Conservation (phyloP, 2,888 invertebrate genomes). For the Odontocerum albicorne region DNA sequence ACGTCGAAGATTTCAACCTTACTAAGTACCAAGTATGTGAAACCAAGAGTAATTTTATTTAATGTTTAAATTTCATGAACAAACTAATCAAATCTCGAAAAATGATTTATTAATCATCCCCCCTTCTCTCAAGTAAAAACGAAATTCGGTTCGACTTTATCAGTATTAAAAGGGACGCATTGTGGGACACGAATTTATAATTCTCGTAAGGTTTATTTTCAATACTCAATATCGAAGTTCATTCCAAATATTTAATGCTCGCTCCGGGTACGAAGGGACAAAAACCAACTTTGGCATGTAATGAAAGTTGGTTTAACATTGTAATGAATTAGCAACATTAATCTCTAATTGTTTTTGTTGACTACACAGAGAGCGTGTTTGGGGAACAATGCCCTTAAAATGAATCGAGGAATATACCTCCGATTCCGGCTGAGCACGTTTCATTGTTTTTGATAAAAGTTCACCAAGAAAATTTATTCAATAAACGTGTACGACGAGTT, state of each 20-base stretch:
- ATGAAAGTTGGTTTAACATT: slow-evolving; percentile 23
- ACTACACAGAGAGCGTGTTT: slow-evolving; percentile 12
- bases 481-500: too few species aligned
- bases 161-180: neutral
- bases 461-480: too few species aligned
- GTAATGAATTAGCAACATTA: slow-evolving; percentile 29
- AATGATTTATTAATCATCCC: slow-evolving; percentile 1
- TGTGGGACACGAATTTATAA: slow-evolving; percentile 1
- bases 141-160: neutral
- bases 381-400: slow-evolving; percentile 13
- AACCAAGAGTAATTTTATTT: too few species aligned
- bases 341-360: slow-evolving; percentile 29
- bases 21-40: too few species aligned
- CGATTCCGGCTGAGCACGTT: too few species aligned
- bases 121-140: too few species aligned
- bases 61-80: too few species aligned
- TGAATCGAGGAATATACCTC: slow-evolving; percentile 12
- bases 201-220: neutral
- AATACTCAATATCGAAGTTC: neutral
- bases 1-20: too few species aligned
- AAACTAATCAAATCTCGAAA: too few species aligned
- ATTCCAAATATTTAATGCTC: neutral
- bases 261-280: neutral
- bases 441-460: too few species aligned
- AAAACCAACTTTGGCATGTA: slow-evolving; percentile 14